phyloP scores from a whole-genome alignment of 2,797 vertebrate genomes.

The Clarias platycephalus region DNA sequence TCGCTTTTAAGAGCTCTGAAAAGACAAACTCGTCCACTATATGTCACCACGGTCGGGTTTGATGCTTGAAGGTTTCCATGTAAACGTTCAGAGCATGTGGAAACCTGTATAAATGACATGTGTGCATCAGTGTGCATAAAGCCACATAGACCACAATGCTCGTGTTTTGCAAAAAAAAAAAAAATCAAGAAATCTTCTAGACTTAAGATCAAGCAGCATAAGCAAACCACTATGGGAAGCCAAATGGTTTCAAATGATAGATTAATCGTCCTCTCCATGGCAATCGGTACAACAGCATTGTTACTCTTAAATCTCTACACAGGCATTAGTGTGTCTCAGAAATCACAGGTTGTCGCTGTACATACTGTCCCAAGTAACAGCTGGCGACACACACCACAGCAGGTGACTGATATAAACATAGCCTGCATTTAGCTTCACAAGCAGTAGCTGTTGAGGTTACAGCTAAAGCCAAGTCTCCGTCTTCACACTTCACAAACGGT shows the following conservation, averaged over 20 bases:
- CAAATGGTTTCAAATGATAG: not conserved
- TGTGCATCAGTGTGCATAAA: not conserved
- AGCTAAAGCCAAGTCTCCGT: not conserved
- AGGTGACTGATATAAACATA: conserved; percentile 43
- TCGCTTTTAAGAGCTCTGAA: not conserved
- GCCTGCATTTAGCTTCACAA: conserved; percentile 4
- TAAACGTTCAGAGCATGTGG: not conserved
- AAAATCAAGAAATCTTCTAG: too few relatives aligned
- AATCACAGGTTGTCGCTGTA: conserved; percentile 30
- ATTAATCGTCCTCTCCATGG: not conserved
- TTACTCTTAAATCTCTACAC: conserved; percentile 12
- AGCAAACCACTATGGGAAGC: not conserved
- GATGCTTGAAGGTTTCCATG: not conserved
- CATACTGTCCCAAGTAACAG: conserved; percentile 25
- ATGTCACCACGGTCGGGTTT: not conserved
- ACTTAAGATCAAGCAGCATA: not conserved
- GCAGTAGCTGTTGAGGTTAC: not conserved
- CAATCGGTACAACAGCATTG: not conserved
- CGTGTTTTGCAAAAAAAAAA: not conserved
- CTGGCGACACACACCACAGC: conserved; percentile 29
- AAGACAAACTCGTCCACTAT: not conserved
- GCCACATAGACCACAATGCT: not conserved
- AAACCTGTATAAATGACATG: not conserved
- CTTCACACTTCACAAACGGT: not conserved
- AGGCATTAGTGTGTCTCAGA: conserved; percentile 14